phyloP scores from a whole-genome alignment of 2,888 invertebrate genomes.

The Rhamphomyia laevipes region DNA sequence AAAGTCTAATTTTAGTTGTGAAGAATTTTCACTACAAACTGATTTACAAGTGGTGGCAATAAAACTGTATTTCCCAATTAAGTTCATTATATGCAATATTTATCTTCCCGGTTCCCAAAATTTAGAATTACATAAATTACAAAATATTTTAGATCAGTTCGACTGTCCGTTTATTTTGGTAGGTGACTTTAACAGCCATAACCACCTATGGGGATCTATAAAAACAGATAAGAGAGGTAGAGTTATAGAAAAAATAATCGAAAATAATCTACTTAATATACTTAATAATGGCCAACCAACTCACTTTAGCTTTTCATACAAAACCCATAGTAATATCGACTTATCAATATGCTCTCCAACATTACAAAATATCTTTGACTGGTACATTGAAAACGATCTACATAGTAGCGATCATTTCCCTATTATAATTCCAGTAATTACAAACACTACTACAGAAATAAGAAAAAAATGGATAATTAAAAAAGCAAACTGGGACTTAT shows the following conservation, averaged over 20 bases:
- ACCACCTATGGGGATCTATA: background rate
- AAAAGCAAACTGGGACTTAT: background rate
- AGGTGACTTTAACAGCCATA: background rate
- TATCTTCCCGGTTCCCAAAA: background rate
- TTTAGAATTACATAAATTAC: background rate
- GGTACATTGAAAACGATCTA: background rate
- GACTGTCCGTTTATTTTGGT: background rate
- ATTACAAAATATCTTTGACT: background rate
- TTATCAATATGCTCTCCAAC: background rate
- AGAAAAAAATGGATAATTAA: background rate
- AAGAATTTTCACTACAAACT: background rate
- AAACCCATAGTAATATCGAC: background rate
- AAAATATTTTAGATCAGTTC: background rate
- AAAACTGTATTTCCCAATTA: background rate
- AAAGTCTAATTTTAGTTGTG: background rate
- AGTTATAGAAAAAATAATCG: background rate
- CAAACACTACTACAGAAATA: background rate
- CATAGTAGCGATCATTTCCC: background rate
- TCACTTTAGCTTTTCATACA: background rate
- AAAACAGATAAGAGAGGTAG: background rate
- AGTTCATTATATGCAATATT: background rate
- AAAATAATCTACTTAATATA: background rate
- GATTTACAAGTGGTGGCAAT: slow-evolving; percentile 4
- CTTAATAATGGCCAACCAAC: background rate
- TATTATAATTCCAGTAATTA: background rate